Evolutionary conservation across 2,888 invertebrate species (phyloP).

Genomic region (Parnassius mnemosyne): DNA sequence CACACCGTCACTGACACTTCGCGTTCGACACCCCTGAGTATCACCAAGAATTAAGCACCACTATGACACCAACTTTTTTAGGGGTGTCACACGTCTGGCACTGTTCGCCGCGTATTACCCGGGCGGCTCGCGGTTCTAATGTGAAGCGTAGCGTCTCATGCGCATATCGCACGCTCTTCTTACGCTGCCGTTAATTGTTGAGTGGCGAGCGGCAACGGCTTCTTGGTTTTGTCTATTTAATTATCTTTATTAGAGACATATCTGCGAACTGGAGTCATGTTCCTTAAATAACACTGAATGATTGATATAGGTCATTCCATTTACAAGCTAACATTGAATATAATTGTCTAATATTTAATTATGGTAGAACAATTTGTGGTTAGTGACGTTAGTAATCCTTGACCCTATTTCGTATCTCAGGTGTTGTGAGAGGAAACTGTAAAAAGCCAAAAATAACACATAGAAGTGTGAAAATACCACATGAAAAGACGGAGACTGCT

Average conservation of each 20-base stretch:
- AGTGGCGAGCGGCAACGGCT: slow-evolving; percentile 49
- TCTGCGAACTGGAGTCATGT: slow-evolving; percentile 5
- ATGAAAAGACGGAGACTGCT: too few relatives aligned
- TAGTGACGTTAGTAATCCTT: too few relatives aligned
- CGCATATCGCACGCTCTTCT: slow-evolving; percentile 59
- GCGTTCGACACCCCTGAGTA: slow-evolving; percentile 56
- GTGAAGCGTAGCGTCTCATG: slow-evolving; percentile 74
- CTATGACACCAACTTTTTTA: slow-evolving; percentile 5
- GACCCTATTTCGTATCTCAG: too few relatives aligned
- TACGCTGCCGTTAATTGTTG: slow-evolving; percentile 59
- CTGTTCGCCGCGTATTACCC: slow-evolving; percentile 59
- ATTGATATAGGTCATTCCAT: not conserved
- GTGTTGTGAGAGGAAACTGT: too few relatives aligned
- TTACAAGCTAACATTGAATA: not conserved
- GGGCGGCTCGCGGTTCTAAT: slow-evolving; percentile 67
- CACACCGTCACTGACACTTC: slow-evolving; percentile 67
- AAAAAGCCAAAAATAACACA: too few relatives aligned
- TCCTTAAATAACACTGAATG: slow-evolving; percentile 10
- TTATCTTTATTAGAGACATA: slow-evolving; percentile 33
- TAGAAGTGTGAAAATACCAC: too few relatives aligned
- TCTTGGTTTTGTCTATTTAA: slow-evolving; percentile 32
- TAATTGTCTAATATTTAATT: too few relatives aligned
- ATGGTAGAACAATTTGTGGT: too few relatives aligned
- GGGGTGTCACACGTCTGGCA: slow-evolving; percentile 45
- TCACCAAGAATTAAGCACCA: slow-evolving; percentile 29